Evolutionary conservation across 1,140 invertebrate genomes (phyloP), one percentile per base, ranked within the genome.

Genomic region (Drosophila kanapiae): DNA sequence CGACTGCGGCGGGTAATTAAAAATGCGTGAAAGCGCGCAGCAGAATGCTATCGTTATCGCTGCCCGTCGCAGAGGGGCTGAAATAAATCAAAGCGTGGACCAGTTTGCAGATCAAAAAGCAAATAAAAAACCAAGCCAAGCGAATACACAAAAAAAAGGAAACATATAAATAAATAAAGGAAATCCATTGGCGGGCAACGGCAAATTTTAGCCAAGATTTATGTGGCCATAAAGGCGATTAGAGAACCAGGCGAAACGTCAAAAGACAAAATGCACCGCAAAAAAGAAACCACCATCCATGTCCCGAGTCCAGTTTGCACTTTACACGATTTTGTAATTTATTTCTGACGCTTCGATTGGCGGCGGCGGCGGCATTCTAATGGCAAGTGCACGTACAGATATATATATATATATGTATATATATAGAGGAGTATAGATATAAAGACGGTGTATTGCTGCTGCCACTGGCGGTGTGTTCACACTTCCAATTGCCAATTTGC

Each of bases 291-390:
- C 48, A 64, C 62, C 56, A 65, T 62, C 78, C 79, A 72, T 54
- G 82, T 76, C n/a, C 75, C 64, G 67, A 76, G 76, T 88, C 80
- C 84, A 80, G 80, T 84, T 78, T 88, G 80, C 84, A 87, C 84
- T 90, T 87, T 87, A 87, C 84, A 87, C 85, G 84, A 58, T 87
- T 87, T 87, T 87, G 80, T 87, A 87, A 87, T 87, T 87, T 87
- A 88, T 87, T 87, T 87, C 85, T 88, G 84, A 87, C 69, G 84
- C 84, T 87, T 75, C 84, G 85, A 84, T 87, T 86, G 81, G 64
- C 43, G 51, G 72, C 10, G 27, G 35, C 51, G 49, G 71, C 63
- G 72, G 75, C 85, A 87, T 88, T 90, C 84, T 88, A 87, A 87
- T 88, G 85, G 82, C 84, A 87, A 87, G 84, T 88, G 84, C 84